Base-by-base conservation (phyloP, 2,888 invertebrate species). In the Torymus aiolomorphi region DNA sequence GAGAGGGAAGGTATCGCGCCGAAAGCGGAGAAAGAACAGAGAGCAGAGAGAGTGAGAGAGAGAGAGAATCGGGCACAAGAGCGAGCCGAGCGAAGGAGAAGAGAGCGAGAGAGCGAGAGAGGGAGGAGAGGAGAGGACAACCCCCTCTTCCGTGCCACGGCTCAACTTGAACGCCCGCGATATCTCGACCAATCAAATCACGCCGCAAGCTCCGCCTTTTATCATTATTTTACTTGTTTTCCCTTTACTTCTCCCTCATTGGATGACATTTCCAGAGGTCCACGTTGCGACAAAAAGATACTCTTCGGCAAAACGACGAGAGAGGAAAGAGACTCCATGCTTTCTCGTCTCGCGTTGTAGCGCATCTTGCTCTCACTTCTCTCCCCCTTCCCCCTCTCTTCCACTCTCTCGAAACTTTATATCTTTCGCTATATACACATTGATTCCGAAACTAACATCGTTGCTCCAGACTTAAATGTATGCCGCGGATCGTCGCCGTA, bases 141-240 rank as follows among this genome's bases (percentile, higher is more conserved):
- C 84, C 84, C 86, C 88, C 88, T 86, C 86, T 84, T 86, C 84
- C 81, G 83, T 11, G 63, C 16, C 57, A 16, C 87, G 87, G 56
- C 71, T 87, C 87, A 89, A 88, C 88, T 88, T 88, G 87, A 89
- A 89, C 90, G 89, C 88, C 88, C 86, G 88, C 89, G 88, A 89
- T 90, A 89, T 90, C 89, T 90, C 90, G 90, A 89, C 90, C 90
- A 90, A 90, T 90, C 90, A 87, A 90, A 89, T 89, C 87, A 87
- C 90, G 86, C 88, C 88, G 86, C 86, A 87, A 86, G 89, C 90
- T 90, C 90, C 90, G 90, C 90, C 90, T 90, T 90, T 90, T 90
- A 90, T 90, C 90, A 90, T 90, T 89, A 90, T 90, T 90, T 90
- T 90, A 90, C 89, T 90, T 90, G 89, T 89, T 90, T 90, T 90